These are phyloP conservation scores for Mobula hypostoma DNA, from an alignment of 2,113 vertebrate genomes.

Conservation along the genomic window DNA sequence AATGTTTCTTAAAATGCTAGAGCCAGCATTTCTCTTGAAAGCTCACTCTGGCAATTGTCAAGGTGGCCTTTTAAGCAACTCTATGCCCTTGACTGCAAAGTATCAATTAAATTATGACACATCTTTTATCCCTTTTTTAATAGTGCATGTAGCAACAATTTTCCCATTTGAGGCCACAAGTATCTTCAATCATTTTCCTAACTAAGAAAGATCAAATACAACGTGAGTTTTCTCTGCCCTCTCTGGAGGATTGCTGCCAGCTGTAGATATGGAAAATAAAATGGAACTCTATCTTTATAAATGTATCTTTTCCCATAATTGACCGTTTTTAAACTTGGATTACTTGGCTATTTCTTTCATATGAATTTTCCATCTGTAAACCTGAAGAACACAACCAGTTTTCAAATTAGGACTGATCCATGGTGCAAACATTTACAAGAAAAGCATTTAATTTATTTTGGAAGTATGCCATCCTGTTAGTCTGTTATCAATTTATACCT, in stretches of 20 bases:
- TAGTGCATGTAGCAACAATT: neutral
- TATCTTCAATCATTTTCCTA: neutral
- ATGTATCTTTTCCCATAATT: neutral
- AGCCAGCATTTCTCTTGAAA: neutral
- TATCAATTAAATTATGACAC: neutral
- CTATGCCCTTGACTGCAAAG: neutral
- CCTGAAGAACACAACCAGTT: neutral
- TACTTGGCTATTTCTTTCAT: neutral
- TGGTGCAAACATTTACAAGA: neutral
- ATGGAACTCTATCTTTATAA: neutral
- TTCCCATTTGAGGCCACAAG: neutral
- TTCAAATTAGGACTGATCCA: neutral
- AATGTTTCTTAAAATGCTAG: constrained; percentile 17
- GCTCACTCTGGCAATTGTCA: constrained; percentile 7
- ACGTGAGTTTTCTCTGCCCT: neutral
- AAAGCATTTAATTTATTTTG: neutral
- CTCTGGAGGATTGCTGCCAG: neutral
- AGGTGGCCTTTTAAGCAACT: neutral
- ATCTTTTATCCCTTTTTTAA: neutral
- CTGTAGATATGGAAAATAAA: neutral
- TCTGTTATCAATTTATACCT: neutral
- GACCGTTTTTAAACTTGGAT: neutral
- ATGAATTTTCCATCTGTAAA: neutral
- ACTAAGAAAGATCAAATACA: neutral
- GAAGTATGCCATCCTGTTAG: neutral